Evolutionary conservation across 2,113 vertebrate genomes (phyloP), one percentile per base, ranked within the genome.

Genomic region (Rissa tridactyla): DNA sequence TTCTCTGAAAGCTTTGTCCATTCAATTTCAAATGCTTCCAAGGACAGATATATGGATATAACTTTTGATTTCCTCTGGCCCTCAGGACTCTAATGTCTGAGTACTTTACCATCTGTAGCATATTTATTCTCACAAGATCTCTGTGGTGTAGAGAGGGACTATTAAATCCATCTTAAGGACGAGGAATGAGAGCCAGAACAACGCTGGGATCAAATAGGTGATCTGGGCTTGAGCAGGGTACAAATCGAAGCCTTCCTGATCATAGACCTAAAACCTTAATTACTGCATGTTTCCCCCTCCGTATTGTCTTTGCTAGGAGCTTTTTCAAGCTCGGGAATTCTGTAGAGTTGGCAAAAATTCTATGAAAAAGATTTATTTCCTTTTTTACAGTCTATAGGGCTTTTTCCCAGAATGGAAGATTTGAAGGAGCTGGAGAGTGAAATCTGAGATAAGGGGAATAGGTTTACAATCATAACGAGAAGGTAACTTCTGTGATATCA

Each of bases 31-130:
- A 94, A 69, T 85, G 0, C 54, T 78, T 72, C 57, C 49, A 87
- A 69, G 89, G 82, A 94, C 49, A 76, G 60, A 96, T 94, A 81
- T 17, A 88, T 76, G 69, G 76, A 89, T 91, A 92, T 76, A 94
- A 92, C 54, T 93, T 94, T 60, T 94, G 83, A 93, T 93, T 97
- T 93, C 81, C 94, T 95, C 86, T 87, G 57, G 73, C 81, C 81
- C 83, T 91, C 72, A 89, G 66, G 73, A 92, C 32, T 75, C 49
- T 54, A 64, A 64, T 61, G 36, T 82, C 80, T 92, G 62, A 96
- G 44, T 92, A 79, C 78, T 94, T 94, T 62, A 87, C 91, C 91
- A 94, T 96, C 88, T 97, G 94, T 62, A 77, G 86, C 9, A n/a
- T 71, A 92, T 79, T 96, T 94, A 92, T 85, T 93, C 94, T 95